phyloP scores from a whole-genome alignment of 2,888 invertebrate genomes.

The Lagria hirta region DNA sequence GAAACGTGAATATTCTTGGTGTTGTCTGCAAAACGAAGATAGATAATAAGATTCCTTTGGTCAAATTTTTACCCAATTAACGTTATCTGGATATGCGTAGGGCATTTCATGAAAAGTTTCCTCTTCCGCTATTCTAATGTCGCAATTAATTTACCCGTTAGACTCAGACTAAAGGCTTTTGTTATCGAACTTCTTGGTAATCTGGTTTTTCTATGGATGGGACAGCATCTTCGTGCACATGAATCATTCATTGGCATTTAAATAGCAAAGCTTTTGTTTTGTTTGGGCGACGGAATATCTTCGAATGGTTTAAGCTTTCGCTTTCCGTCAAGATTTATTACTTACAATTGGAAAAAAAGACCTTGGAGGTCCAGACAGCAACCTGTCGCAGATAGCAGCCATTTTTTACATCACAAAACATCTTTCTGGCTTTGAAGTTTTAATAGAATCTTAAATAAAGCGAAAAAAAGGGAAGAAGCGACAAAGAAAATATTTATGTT shows the following conservation, averaged over 20 bases:
- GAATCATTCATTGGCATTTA: constrained; percentile 42
- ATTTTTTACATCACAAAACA: no score
- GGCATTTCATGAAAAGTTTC: constrained; percentile 4
- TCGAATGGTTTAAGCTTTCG: constrained; percentile 26
- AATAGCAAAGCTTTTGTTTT: constrained; percentile 36
- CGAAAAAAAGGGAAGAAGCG: no score
- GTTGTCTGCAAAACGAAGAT: constrained; percentile 16
- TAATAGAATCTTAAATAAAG: no score
- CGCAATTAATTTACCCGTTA: constrained; percentile 23
- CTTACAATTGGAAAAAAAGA: constrained; percentile 1
- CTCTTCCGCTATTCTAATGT: constrained; percentile 17
- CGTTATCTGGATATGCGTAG: constrained; percentile 4
- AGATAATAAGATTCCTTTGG: constrained; percentile 16
- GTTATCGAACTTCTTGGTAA: constrained; percentile 20
- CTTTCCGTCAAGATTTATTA: constrained; percentile 25
- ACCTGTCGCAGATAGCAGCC: no score
- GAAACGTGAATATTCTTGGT: constrained; percentile 36
- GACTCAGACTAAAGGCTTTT: constrained; percentile 5
- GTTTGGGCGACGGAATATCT: constrained; percentile 28
- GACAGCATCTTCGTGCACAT: constrained; percentile 32
- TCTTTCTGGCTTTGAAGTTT: no score
- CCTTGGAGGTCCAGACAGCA: neutral
- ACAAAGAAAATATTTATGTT: no score
- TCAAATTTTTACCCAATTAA: neutral
- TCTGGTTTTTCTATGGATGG: constrained; percentile 22